These are phyloP conservation scores for Creontiades dilutus DNA, from an alignment of 2,888 invertebrate genomes.

Conservation along the genomic window DNA sequence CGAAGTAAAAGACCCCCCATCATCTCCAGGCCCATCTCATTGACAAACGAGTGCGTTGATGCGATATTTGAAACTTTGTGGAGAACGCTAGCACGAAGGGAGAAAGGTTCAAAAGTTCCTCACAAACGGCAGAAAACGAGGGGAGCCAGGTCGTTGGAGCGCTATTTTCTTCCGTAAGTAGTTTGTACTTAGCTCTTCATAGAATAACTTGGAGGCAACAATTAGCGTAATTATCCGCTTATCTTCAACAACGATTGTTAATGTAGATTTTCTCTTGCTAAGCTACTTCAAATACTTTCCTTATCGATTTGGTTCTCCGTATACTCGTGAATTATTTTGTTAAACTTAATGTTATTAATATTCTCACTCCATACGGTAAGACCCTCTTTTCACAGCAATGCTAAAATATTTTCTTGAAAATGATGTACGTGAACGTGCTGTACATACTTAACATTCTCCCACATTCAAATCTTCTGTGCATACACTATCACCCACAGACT, in stretches of 20 bases:
- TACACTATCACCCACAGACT: too few relatives aligned
- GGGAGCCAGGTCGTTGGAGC: not conserved
- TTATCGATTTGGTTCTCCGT: not conserved
- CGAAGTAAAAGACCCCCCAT: not conserved
- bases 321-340: too few relatives aligned
- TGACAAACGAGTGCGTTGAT: constrained; percentile 21
- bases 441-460: too few relatives aligned
- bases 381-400: too few relatives aligned
- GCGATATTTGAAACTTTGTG: constrained; percentile 17
- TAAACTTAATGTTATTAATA: too few relatives aligned
- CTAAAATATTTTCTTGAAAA: too few relatives aligned
- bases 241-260: not conserved
- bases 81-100: not conserved
- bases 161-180: constrained; percentile 2
- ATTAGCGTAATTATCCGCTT: constrained; percentile 4
- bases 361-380: too few relatives aligned
- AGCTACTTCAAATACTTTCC: not conserved
- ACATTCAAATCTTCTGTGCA: too few relatives aligned
- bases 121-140: not conserved
- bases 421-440: too few relatives aligned
- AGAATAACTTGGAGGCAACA: not conserved
- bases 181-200: constrained; percentile 4
- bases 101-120: not conserved
- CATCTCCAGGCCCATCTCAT: not conserved
- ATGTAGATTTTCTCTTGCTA: not conserved